Evolutionary conservation across 2,113 vertebrate species (phyloP), one percentile per base, ranked within the genome.

Genomic region (Macrotus californicus): DNA sequence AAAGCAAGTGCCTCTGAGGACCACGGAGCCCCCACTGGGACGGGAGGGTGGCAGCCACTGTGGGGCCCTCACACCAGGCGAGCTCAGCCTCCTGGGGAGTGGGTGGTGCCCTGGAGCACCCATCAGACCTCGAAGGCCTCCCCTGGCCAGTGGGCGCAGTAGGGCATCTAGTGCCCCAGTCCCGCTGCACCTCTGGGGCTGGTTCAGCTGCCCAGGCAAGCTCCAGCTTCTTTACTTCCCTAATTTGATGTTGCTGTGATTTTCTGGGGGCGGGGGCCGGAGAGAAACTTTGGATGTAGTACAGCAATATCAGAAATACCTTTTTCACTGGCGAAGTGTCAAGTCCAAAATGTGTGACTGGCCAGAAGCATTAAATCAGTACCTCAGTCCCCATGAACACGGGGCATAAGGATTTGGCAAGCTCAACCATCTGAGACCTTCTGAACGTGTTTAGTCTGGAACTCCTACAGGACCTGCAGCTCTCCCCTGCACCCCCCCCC

Each of bases 271-370:
- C 0, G 3, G 46, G 31, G 2, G 5, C 70, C 43, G 21, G 43
- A 12, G 29, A 39, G 48, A 11, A 41, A 12, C 26, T 75, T 48
- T 29, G 14, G 10, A 39, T 34, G 29, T 7, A 80, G 46, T 39
- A 75, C 8, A 26, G 26, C 11, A 24, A 36, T 61, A 79, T 79
- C 56, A 86, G 67, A 77, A 86, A 70, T n/a, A 88, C 50, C 48
- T 92, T 43, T 43, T 39, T 67, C 69, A 34, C 24, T 94, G 75
- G 70, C 26, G 72, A 95, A 83, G 34, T 22, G 64, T 67, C 81
- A 61, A 89, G 50, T 79, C 41, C 70, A 84, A 94, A 87, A 80
- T 48, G 72, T 2, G 13, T 31, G 64, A 34, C 54, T 79, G 31
- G 52, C 79, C 59, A 80, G 84, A 89, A 76, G 59, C 4, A 18